These are phyloP conservation scores for Incurvaria masculella DNA, from an alignment of 2,888 invertebrate species.

Conservation along the genomic window DNA sequence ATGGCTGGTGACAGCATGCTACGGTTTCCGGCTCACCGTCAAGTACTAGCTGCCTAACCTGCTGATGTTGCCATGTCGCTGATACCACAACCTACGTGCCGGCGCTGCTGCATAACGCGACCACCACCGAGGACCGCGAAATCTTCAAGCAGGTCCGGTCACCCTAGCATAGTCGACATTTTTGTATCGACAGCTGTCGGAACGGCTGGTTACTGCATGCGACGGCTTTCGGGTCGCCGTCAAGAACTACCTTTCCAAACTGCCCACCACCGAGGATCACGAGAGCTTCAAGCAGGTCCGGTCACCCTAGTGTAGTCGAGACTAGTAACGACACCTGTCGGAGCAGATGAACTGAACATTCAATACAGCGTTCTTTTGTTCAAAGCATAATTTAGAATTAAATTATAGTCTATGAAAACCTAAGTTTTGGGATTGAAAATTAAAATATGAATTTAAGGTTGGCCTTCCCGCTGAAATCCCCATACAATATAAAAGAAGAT, in stretches of 20 bases:
- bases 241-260: slow-evolving; percentile 91
- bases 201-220: slow-evolving; percentile 78
- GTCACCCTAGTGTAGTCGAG: no score
- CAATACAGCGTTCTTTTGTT: neutral
- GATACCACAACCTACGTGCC: slow-evolving; percentile 94
- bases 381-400: no score
- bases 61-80: slow-evolving; percentile 81
- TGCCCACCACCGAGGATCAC: slow-evolving; percentile 79
- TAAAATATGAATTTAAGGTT: no score
- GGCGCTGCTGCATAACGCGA: slow-evolving; percentile 73
- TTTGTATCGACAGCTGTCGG: slow-evolving; percentile 41
- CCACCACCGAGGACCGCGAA: slow-evolving; percentile 81
- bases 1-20: slow-evolving; percentile 80
- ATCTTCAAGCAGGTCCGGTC: slow-evolving; percentile 80
- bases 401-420: no score
- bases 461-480: no score
- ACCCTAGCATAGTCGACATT: no score
- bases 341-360: slow-evolving; percentile 49
- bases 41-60: slow-evolving; percentile 94
- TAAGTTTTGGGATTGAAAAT: no score
- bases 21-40: slow-evolving; percentile 89
- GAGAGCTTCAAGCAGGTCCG: slow-evolving; percentile 87
- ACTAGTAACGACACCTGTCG: slow-evolving; percentile 41
- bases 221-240: slow-evolving; percentile 92
- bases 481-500: no score